Base-by-base conservation (phyloP, 35 echinoderm and acorn worm genomes). In the Hemicentrotus pulcherrimus region DNA sequence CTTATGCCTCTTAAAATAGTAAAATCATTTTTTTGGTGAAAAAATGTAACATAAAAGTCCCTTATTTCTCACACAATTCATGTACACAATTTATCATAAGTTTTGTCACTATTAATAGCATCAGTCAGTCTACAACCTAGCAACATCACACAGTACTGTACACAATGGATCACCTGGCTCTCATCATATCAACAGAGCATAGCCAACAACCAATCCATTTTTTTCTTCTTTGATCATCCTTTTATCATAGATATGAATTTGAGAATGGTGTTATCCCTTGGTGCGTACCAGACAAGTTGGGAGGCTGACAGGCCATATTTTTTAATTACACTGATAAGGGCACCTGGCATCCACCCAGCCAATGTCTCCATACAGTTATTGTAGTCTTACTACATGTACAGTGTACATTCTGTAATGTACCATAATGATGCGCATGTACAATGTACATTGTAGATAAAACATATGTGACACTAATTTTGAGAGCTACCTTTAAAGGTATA, bases 311-410 rank as follows among this genome's bases (percentile, higher is more conserved):
- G 65, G 19, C 65, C 65, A 78, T 22, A n/a, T 78, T 78, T 78
- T 78, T 78, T 78, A 78, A 78, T 78, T 78, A 78, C 65, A 78
- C 65, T 78, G 65, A 78, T 78, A 78, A 78, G 19, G 24, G 65
- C 65, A 78, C 65, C 65, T 78, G 65, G 65, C 65, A 78, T 78
- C 19, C 65, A 78, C 65, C 61, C 65, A 78, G 65, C 6, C 65
- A 78, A 78, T 78, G 28, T 28, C 28, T 78, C 19, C 19, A 28
- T n/a, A 59, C 52, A 59, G 11, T 11, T 59, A 59, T 59, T 59
- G 52, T 16, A 59, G 52, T 59, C 52, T 59, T 14, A 10, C 52
- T 59, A 59, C 16, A 59, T 41, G 35, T 41, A 41, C 35, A 41
- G 35, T 41, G 35, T 41, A 41, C 35, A 41, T 41, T 41, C 35